phyloP scores from a whole-genome alignment of 2,888 invertebrate species.

The Arrhopalites spinosus region DNA sequence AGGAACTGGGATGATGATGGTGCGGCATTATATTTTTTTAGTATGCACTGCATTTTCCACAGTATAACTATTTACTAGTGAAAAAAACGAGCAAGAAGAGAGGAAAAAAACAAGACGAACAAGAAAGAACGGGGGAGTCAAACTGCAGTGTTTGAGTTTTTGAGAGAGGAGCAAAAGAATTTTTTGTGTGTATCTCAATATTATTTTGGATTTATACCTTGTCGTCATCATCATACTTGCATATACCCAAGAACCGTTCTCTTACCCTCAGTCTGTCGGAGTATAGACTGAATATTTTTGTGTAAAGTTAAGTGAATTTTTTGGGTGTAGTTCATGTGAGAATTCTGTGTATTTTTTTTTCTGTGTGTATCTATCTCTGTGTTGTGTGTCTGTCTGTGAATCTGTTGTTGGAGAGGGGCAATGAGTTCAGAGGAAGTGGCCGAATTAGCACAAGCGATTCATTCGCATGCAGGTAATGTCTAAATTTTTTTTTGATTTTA shows the following conservation, averaged over 20 bases:
- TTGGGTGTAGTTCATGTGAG: neutral
- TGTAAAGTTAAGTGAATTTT: neutral
- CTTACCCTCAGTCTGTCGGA: neutral
- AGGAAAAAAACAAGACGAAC: too few relatives aligned
- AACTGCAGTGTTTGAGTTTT: neutral
- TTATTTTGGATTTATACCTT: too few relatives aligned
- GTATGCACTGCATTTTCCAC: neutral
- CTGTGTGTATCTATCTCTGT: neutral
- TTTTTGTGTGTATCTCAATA: too few relatives aligned
- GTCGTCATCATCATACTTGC: too few relatives aligned
- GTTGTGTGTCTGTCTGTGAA: neutral
- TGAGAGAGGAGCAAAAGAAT: neutral
- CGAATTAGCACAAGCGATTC: conserved; percentile 56
- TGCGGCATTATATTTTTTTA: neutral
- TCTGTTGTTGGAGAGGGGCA: conserved; percentile 17
- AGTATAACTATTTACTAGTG: neutral
- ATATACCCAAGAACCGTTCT: too few relatives aligned
- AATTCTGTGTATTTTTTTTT: neutral
- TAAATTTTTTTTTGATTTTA: too few relatives aligned
- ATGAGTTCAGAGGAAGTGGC: conserved; percentile 56
- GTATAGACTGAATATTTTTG: neutral
- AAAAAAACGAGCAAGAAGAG: too few relatives aligned
- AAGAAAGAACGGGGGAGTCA: neutral
- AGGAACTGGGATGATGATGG: neutral
- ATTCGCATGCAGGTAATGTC: conserved; percentile 46